Conservation (phyloP, 2,888 invertebrate genomes). For the Agonopterix arenella region DNA sequence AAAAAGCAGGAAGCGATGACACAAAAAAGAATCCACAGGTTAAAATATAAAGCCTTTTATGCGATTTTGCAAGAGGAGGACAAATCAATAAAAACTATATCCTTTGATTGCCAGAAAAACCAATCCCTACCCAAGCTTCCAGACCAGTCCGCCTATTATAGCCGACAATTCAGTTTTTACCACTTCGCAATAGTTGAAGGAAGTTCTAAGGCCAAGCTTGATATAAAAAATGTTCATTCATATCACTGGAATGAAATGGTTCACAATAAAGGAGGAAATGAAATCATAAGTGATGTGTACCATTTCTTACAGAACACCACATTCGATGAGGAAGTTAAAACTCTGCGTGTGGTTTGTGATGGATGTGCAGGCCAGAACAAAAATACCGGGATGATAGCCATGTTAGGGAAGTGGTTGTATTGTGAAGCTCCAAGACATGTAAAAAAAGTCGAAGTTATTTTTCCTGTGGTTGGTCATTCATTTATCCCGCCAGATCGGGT, state of each 20-base stretch:
- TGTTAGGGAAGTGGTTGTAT: conserved; percentile 14
- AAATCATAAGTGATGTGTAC: conserved; percentile 27
- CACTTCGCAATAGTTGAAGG: conserved; percentile 23
- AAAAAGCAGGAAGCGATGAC: background rate
- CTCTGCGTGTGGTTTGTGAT: conserved; percentile 23
- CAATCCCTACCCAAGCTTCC: conserved; percentile 24
- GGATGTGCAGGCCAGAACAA: conserved; percentile 32
- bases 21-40: conserved; percentile 3
- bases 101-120: conserved; percentile 34
- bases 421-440: conserved; percentile 5
- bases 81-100: conserved; percentile 12
- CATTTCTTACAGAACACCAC: background rate
- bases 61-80: conserved; percentile 3
- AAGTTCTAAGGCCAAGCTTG: conserved; percentile 12
- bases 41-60: conserved; percentile 2
- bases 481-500: conserved; percentile 26
- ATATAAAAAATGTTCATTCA: conserved; percentile 10
- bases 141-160: conserved; percentile 27
- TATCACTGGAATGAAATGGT: conserved; percentile 30
- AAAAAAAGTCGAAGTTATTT: conserved; percentile 18
- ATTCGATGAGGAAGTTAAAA: conserved; percentile 12
- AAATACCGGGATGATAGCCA: conserved; percentile 18
- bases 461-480: conserved; percentile 24
- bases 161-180: conserved; percentile 23
- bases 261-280: conserved; percentile 25